Base-by-base conservation (phyloP, 1,140 invertebrate species). In the Delia radicum region DNA sequence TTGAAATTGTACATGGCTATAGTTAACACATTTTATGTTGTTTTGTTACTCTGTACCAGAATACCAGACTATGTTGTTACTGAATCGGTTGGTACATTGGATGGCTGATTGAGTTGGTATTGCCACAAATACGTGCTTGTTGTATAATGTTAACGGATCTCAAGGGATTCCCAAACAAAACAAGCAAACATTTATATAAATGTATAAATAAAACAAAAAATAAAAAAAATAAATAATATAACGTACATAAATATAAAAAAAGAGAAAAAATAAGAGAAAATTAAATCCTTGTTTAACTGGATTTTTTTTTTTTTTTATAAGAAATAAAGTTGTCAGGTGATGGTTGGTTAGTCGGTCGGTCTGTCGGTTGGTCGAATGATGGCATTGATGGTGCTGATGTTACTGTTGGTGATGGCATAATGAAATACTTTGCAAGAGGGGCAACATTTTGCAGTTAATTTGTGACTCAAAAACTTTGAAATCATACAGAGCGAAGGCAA, bases 271-370 rank as follows among this genome's bases (percentile, higher is more conserved):
- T n/a, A 67, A 48, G n/a, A 67, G 10, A 18, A n/a, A 69, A 24
- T 18, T 69, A 69, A 69, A 69, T 37, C 65, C 65, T 69, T 69
- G 29, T 69, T 33, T 21, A 69, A 69, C 6, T 69, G 29, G 24
- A 69, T 69, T 33, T n/a, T n/a, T n/a, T n/a, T n/a, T n/a, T n/a
- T n/a, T n/a, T n/a, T n/a, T 21, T 21, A 69, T 69, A 33, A 33
- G 21, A 33, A 69, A 15, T 29, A 29, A 18, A 67, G 63, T 29
- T 69, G 65, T 29, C 29, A 55, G n/a, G 18, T 42, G 37, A 42
- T 5, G 37, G 33, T 2, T 13, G 37, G 3, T 3, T 15, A 5
- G 10, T 10, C n/a, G 12, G 37, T 42, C 12, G n/a, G 65, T 4
- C 2, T 31, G 3, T 6, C 13, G 8, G 0, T 6, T 6, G 46